Evolutionary conservation across 1,140 invertebrate genomes (phyloP).

Genomic region (Tetramorium parvispinum): DNA sequence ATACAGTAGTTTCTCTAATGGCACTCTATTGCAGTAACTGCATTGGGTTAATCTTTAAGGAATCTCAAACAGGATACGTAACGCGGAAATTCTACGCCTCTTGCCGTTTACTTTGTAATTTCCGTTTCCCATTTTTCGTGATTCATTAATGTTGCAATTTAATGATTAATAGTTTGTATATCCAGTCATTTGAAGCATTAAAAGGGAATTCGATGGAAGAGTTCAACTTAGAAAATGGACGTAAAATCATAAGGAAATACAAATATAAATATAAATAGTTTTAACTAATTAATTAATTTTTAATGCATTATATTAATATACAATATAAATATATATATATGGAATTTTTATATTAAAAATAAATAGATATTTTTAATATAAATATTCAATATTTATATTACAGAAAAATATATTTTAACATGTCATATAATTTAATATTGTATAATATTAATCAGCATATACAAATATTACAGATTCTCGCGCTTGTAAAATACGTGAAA

Average conservation of each 20-base stretch:
- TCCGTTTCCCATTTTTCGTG: not conserved
- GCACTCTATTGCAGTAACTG: conserved; percentile 13
- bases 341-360: not conserved
- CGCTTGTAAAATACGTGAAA: not conserved
- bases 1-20: conserved; percentile 44
- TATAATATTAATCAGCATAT: too few species aligned
- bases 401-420: too few species aligned
- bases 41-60: conserved; percentile 18
- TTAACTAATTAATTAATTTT: too few species aligned
- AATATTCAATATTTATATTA: too few species aligned
- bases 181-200: not conserved
- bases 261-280: not conserved
- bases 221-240: not conserved
- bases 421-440: too few species aligned
- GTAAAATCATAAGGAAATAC: not conserved
- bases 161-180: not conserved
- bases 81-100: conserved; percentile 6
- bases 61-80: conserved; percentile 25
- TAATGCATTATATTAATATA: too few species aligned
- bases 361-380: not conserved
- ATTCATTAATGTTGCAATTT: not conserved
- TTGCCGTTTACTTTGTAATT: conserved; percentile 8
- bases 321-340: not conserved
- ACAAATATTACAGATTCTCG: too few species aligned
- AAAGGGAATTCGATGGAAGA: not conserved